Conservation (phyloP, 2,113 vertebrate species). For the Coryphaenoides rupestris region DNA sequence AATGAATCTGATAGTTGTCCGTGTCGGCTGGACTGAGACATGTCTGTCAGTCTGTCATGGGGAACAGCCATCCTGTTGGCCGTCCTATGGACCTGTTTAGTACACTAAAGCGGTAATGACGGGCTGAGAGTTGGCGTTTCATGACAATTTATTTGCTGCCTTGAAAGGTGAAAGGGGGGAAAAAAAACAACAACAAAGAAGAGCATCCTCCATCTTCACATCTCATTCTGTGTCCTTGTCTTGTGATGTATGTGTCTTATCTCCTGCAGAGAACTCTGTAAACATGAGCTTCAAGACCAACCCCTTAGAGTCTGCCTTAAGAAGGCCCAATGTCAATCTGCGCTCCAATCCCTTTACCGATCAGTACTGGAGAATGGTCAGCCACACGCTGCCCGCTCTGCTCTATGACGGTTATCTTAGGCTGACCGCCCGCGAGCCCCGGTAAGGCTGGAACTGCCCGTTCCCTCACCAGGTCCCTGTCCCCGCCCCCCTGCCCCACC, state of each 20-base stretch:
- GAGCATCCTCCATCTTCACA: conserved; percentile 40
- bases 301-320: conserved; percentile 83
- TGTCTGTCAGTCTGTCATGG: too few species aligned
- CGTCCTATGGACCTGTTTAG: too few species aligned
- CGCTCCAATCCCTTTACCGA: conserved; percentile 75
- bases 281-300: conserved; percentile 79
- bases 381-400: conserved; percentile 77
- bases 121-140: too few species aligned
- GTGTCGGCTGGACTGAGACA: too few species aligned
- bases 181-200: too few species aligned
- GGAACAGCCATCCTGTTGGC: too few species aligned
- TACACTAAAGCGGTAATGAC: too few species aligned
- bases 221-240: conserved; percentile 52
- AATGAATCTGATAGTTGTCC: too few species aligned
- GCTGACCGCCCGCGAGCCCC: conserved; percentile 84
- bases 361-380: conserved; percentile 78
- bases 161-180: too few species aligned
- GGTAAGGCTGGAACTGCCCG: conserved; percentile 83
- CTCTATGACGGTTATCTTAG: conserved; percentile 83
- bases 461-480: conserved; percentile 31
- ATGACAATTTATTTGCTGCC: too few species aligned
- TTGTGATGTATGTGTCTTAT: conserved; percentile 74
- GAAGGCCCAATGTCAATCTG: conserved; percentile 78
- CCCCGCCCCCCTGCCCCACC: conserved; percentile 12
- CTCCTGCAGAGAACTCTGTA: conserved; percentile 81